Percentiles rank a stretch among this genome's conserved stretches.
These are phyloP conservation scores for Argopecten irradians DNA, from an alignment of 1,140 invertebrate genomes.

Conservation along the genomic window DNA sequence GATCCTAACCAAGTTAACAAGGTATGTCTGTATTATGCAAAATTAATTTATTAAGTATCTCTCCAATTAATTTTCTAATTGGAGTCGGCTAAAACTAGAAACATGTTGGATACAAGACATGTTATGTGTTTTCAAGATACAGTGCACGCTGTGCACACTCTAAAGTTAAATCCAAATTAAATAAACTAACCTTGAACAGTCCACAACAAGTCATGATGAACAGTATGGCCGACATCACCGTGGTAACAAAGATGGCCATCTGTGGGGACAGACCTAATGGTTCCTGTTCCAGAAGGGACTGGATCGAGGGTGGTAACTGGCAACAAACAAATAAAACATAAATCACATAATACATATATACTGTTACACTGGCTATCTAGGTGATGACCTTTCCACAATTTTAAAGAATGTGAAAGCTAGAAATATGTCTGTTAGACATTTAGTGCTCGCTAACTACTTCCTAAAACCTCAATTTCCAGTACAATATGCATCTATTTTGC, in stretches of 20 bases:
- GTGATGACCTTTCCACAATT: too few species aligned
- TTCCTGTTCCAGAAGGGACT: slow-evolving; percentile 68
- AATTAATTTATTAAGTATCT: background rate
- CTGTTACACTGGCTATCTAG: background rate
- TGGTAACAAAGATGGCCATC: slow-evolving; percentile 61
- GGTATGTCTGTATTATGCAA: background rate
- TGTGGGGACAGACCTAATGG: slow-evolving; percentile 67
- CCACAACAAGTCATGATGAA: slow-evolving; percentile 50
- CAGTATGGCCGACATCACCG: slow-evolving; percentile 55
- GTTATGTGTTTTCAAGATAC: background rate
- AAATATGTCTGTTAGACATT: too few species aligned
- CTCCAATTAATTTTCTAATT: background rate
- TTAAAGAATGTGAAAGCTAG: too few species aligned
- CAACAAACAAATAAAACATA: slow-evolving; percentile 24
- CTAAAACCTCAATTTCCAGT: too few species aligned
- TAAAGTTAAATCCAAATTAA: background rate
- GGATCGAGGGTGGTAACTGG: slow-evolving; percentile 68
- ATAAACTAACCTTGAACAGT: slow-evolving; percentile 60
- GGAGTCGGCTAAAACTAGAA: background rate
- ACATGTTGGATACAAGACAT: background rate
- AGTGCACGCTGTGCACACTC: background rate
- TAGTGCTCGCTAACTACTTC: too few species aligned
- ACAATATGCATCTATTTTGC: too few species aligned
- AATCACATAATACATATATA: background rate
- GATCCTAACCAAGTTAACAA: too few species aligned